Evolutionary conservation across 2,113 vertebrate genomes (phyloP).

Genomic region (Trematomus loennbergii): DNA sequence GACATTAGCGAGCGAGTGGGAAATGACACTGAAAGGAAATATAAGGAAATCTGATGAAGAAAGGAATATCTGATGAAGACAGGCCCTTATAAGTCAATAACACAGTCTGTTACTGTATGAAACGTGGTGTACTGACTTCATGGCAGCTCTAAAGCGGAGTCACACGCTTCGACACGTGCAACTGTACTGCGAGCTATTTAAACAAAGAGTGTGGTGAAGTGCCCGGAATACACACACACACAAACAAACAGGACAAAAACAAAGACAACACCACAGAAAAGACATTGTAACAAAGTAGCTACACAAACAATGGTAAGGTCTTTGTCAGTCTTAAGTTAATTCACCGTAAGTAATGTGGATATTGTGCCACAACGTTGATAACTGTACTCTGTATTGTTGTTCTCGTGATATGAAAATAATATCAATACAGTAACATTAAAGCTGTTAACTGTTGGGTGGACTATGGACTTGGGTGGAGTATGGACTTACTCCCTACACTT

Average conservation of each 20-base stretch:
- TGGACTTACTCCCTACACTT: not conserved
- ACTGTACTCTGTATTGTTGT: constrained; percentile 8
- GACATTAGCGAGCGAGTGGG: constrained; percentile 25
- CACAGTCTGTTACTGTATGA: constrained; percentile 4
- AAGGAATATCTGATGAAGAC: not conserved
- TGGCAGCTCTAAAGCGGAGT: constrained; percentile 59
- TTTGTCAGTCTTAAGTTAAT: not conserved
- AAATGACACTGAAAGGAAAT: not conserved
- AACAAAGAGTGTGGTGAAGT: constrained; percentile 79
- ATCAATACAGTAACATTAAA: constrained; percentile 48
- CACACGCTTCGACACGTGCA: constrained; percentile 84
- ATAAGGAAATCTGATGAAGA: not conserved
- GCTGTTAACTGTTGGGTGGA: constrained; percentile 36
- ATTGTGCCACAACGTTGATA: not conserved
- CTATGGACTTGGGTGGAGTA: no score
- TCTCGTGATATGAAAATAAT: constrained; percentile 23
- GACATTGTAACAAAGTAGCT: not conserved
- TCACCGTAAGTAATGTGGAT: not conserved
- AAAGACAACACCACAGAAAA: constrained; percentile 31
- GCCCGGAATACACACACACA: constrained; percentile 32
- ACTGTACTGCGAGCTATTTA: constrained; percentile 79
- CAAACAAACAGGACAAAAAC: constrained; percentile 47
- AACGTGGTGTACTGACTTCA: constrained; percentile 32
- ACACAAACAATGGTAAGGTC: not conserved
- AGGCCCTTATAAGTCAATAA: constrained; percentile 9